Evolutionary conservation across 2,113 vertebrate species (phyloP), one percentile per base, ranked within the genome.

Genomic region (Strix aluco): DNA sequence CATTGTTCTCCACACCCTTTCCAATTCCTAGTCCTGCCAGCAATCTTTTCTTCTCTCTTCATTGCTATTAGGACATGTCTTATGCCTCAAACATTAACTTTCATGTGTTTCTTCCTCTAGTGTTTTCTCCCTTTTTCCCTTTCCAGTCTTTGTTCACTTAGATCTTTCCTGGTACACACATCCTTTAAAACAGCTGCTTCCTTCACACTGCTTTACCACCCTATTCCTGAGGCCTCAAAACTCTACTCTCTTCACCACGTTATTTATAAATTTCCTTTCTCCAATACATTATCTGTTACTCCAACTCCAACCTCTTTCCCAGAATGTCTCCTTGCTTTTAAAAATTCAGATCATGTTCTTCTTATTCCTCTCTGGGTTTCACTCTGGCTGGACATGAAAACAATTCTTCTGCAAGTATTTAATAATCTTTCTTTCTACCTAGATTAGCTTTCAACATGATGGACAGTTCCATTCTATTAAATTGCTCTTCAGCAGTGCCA

Each of bases 401-500:
- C 61, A 84, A 52, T 84, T 96, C 46, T 93, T 90, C 62, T 54
- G 57, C 69, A 90, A 88, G 62, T 83, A 89, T 90, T 95, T 93
- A 90, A 77, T 92, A 95, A 88, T 83, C 40, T 83, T 18, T 86
- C 71, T 80, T 96, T 91, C 72, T 87, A 49, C 36, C 89, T 87
- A 82, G 49, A 89, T 84, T 92, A 94, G 44, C 70, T 92, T 94
- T 93, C 77, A 95, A 79, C 65, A 32, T 91, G 81, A 92, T 55
- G 25, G 88, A 86, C 80, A 92, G 34, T 49, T 94, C 40, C 77
- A 79, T 92, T 78, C 70, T 79, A 52, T 62, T 91, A 85, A 91
- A 82, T 62, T 0, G 0, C 22, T 77, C 54, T 77, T 90, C 49
- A 58, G 46, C 58, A 77, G 32, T 61, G 15, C 34, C 40, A 79